These are phyloP conservation scores for Styela plicata DNA, from an alignment of 23 tunicate genomes.

Conservation along the genomic window DNA sequence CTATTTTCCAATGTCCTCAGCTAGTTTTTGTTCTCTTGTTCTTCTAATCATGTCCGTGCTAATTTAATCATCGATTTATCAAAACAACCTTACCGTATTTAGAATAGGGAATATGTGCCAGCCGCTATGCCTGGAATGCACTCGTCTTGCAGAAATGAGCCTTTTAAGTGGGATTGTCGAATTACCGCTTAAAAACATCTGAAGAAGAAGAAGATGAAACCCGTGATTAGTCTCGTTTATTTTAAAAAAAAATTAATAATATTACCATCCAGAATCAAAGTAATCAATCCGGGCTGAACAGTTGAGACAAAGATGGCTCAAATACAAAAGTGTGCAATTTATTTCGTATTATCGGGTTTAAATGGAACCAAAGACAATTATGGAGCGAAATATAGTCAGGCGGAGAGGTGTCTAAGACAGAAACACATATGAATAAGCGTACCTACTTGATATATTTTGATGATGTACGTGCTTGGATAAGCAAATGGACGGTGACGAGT, in stretches of 20 bases:
- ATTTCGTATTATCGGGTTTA: not conserved
- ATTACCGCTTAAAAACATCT: too few relatives aligned
- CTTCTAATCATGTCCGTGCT: too few relatives aligned
- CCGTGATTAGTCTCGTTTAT: too few relatives aligned
- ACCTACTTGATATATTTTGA: conserved; percentile 45
- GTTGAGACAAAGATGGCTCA: too few relatives aligned
- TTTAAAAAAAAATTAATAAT: too few relatives aligned
- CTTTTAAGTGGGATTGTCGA: not conserved
- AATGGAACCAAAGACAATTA: not conserved
- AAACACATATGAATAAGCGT: too few relatives aligned
- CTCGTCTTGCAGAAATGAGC: conserved; percentile 63
- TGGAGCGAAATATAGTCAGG: not conserved
- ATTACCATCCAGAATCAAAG: too few relatives aligned
- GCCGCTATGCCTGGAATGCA: conserved; percentile 37
- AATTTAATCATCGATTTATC: too few relatives aligned
- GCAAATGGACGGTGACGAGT: not conserved
- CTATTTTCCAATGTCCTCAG: too few relatives aligned
- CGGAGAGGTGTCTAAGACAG: not conserved
- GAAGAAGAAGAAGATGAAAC: too few relatives aligned
- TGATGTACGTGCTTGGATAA: conserved; percentile 26
- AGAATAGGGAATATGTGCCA: conserved; percentile 74
- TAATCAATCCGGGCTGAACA: too few relatives aligned
- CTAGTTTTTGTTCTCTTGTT: too few relatives aligned
- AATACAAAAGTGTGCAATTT: not conserved
- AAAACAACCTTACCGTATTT: conserved; percentile 41